Percentiles rank a stretch among this genome's conserved stretches.
phyloP scores from a whole-genome alignment of 2,888 invertebrate species.

The Zaprionus bogoriensis region DNA sequence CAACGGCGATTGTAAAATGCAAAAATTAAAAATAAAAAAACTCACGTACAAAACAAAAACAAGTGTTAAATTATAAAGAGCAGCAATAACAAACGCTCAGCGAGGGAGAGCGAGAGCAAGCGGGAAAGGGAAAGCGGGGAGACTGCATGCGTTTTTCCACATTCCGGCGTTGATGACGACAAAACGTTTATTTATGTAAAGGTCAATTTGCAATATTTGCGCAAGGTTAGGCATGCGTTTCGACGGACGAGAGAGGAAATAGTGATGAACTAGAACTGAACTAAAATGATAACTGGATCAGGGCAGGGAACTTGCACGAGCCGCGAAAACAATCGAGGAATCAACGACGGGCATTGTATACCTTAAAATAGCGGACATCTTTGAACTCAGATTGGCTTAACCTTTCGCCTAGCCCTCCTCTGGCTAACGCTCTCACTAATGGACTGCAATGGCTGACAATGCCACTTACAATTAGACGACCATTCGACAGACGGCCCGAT shows the following conservation, averaged over 20 bases:
- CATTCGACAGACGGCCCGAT: conserved; percentile 49
- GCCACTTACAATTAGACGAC: conserved; percentile 53
- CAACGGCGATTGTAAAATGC: not conserved
- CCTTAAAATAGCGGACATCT: conserved; percentile 28
- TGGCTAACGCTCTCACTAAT: not conserved
- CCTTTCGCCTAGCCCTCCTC: not conserved
- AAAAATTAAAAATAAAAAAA: conserved; percentile 14
- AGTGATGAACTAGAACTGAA: conserved; percentile 9
- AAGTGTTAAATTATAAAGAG: conserved; percentile 37
- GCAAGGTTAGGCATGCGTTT: conserved; percentile 64
- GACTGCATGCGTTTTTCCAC: conserved; percentile 50
- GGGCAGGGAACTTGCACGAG: no score
- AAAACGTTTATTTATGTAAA: conserved; percentile 65
- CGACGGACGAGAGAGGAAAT: not conserved
- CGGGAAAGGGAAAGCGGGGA: not conserved
- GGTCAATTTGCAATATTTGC: conserved; percentile 73
- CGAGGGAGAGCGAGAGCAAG: not conserved
- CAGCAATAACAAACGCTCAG: conserved; percentile 13
- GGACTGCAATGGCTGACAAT: conserved; percentile 24
- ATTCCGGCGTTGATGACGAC: conserved; percentile 27
- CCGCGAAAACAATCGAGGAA: no score
- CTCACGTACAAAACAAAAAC: conserved; percentile 28
- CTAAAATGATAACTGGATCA: no score
- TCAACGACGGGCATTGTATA: conserved; percentile 3
- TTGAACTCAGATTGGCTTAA: conserved; percentile 28